Conservation (phyloP, 2,797 vertebrate genomes). For the Onychomys leucogaster region DNA sequence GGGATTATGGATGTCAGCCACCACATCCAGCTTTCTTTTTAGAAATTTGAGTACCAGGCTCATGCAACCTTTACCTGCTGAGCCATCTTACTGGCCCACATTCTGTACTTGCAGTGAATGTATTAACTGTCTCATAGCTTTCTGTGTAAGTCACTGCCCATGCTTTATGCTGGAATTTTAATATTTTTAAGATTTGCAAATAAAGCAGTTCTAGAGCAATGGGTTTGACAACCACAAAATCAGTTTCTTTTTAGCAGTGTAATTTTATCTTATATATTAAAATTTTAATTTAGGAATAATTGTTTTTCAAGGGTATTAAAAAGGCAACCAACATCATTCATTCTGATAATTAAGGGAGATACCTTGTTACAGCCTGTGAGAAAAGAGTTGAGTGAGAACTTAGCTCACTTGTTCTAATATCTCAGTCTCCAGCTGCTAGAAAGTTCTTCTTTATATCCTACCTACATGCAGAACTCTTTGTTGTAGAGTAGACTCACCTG, state of each 20-base stretch:
- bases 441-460: slow-evolving; percentile 18
- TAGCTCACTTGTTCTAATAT: background rate
- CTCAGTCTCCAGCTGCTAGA: background rate
- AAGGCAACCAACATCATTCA: background rate
- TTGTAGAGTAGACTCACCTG: background rate
- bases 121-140: slow-evolving; percentile 32
- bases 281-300: slow-evolving; percentile 14
- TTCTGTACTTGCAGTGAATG: slow-evolving; percentile 33
- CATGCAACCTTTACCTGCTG: background rate
- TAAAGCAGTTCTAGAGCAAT: slow-evolving; percentile 80
- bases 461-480: background rate
- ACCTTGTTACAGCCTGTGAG: background rate
- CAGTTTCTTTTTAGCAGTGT: background rate
- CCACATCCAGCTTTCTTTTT: no score
- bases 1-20: background rate
- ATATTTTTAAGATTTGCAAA: slow-evolving; percentile 75
- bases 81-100: background rate
- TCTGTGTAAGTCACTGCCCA: slow-evolving; percentile 78
- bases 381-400: background rate
- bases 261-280: slow-evolving; percentile 16
- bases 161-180: slow-evolving; percentile 57
- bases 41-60: background rate
- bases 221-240: slow-evolving; percentile 74
- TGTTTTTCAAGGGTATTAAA: slow-evolving; percentile 18
- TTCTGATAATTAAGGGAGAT: background rate